Evolutionary conservation across 2,888 invertebrate genomes (phyloP), one percentile per base, ranked within the genome.

Genomic region (Halictus quadricinctus): DNA sequence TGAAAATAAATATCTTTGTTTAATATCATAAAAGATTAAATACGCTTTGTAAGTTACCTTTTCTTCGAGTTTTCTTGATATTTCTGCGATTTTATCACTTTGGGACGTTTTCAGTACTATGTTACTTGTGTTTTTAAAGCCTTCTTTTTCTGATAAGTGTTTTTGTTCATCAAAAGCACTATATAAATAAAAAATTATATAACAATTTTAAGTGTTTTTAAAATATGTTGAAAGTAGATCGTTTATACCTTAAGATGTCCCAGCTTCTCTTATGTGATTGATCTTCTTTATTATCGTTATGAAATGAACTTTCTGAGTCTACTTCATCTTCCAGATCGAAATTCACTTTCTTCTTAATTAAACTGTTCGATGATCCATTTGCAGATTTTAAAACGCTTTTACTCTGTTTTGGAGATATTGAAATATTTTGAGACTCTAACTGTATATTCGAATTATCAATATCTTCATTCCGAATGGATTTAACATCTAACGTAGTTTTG

Each of bases 301-400:
- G 78, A 73, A 41, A 85, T n/a, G 48, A 50, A 29, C 76, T 89
- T 93, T 95, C 79, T 18, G 81, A 36, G 21, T 78, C 83, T 25
- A 79, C 80, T 50, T 88, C 83, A 66, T 89, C 95, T 89, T 96
- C 95, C 93, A 96, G 95, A 94, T 96, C 96, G 90, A 96, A 96
- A 72, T 96, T 90, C 12, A 96, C 96, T 94, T 96, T 96, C 96
- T 96, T 96, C 90, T 96, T 96, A 43, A 95, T 95, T 46, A 96
- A 91, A 70, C 95, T 96, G 60, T 95, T 95, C 41, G 94, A 95
- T 0, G 96, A 96, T 4, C 95, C 95, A 72, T 95, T 95, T 91
- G 95, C 95, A 21, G 92, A 88, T 94, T 96, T 96, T 58, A 96
- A 92, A 50, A 96, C 96, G 76, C 96, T 95, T 93, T 96, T 96